Evolutionary conservation across 2,888 invertebrate genomes (phyloP).

Genomic region (Dicyrtomina minuta): DNA sequence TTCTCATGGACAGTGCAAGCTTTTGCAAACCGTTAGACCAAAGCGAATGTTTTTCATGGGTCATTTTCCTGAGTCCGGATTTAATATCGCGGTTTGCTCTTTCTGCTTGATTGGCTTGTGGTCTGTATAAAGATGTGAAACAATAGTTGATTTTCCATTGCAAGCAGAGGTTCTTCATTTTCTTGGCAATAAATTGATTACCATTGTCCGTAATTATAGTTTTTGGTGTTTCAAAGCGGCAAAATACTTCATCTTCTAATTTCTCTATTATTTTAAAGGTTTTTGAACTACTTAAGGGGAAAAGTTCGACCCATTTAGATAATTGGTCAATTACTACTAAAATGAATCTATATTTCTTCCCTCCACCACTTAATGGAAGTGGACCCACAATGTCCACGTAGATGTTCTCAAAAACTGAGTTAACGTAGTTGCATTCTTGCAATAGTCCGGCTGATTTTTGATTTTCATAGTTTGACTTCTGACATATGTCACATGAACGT

Average conservation of each 20-base stretch:
- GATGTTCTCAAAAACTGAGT: constrained; percentile 33
- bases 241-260: constrained; percentile 42
- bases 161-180: constrained; percentile 31
- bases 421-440: constrained; percentile 9
- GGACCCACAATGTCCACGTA: constrained; percentile 43
- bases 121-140: constrained; percentile 33
- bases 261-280: constrained; percentile 31
- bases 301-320: constrained; percentile 41
- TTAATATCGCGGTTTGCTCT: constrained; percentile 36
- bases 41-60: constrained; percentile 18
- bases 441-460: constrained; percentile 35
- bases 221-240: constrained; percentile 36
- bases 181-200: constrained; percentile 35
- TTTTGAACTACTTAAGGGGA: constrained; percentile 38
- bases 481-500: constrained; percentile 39
- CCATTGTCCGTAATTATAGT: constrained; percentile 41
- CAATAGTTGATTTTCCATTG: constrained; percentile 35
- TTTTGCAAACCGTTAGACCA: constrained; percentile 34
- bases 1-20: constrained; percentile 34
- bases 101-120: constrained; percentile 38
- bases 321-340: constrained; percentile 39
- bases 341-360: constrained; percentile 30
- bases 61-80: constrained; percentile 28
- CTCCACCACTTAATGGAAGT: constrained; percentile 16
- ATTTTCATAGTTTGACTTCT: constrained; percentile 34